Conservation (phyloP, 1,140 invertebrate species). For the Lepidurus couesii region DNA sequence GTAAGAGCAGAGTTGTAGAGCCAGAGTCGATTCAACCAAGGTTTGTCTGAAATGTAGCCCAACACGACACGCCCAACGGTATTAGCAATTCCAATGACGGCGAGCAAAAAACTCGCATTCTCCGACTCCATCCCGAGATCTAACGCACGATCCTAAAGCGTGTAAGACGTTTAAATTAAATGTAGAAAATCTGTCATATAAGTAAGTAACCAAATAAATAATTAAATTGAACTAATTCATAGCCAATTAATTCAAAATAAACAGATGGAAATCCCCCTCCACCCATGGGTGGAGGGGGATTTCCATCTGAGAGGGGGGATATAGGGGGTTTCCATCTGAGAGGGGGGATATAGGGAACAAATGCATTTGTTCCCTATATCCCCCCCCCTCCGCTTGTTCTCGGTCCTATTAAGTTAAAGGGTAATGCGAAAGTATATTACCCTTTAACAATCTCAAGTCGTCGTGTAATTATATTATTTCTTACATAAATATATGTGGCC, state of each 20-base stretch:
- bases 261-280: too few species aligned
- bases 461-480: too few species aligned
- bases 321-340: too few species aligned
- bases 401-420: too few species aligned
- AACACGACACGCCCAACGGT: conserved; percentile 75
- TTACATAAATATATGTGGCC: too few species aligned
- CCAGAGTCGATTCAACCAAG: conserved; percentile 76
- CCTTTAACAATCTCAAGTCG: too few species aligned
- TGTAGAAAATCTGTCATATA: not conserved
- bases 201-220: conserved; percentile 39
- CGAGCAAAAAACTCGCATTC: conserved; percentile 59
- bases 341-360: too few species aligned
- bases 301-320: too few species aligned
- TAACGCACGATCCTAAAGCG: conserved; percentile 38
- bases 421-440: too few species aligned
- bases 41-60: conserved; percentile 78
- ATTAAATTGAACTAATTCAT: conserved; percentile 44
- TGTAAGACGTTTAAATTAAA: conserved; percentile 23
- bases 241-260: conserved; percentile 35
- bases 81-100: conserved; percentile 77
- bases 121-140: conserved; percentile 52
- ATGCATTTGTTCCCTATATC: too few species aligned
- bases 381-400: too few species aligned
- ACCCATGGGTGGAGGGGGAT: too few species aligned
- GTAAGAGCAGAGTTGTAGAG: conserved; percentile 84